Evolutionary conservation across 2,888 invertebrate genomes (phyloP).

Genomic region (Agapostemon virescens): DNA sequence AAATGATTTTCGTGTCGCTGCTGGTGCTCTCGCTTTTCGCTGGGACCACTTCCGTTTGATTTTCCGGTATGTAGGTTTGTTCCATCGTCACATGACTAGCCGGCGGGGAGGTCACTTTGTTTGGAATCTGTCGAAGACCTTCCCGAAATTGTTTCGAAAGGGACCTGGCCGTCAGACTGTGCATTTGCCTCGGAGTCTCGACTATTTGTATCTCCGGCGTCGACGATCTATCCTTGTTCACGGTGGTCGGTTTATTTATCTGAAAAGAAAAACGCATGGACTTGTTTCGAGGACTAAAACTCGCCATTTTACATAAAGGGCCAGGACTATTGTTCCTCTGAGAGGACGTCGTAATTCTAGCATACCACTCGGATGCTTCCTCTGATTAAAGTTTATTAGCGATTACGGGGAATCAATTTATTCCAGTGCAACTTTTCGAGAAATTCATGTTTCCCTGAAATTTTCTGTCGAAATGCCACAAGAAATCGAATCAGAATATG

Average conservation of each 20-base stretch:
- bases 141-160: conserved; percentile 89
- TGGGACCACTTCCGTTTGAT: conserved; percentile 59
- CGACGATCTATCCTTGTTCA: conserved; percentile 70
- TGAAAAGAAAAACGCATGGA: conserved; percentile 18
- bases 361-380: no score
- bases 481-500: no score
- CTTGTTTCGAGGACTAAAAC: neutral
- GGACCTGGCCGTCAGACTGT: conserved; percentile 91
- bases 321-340: no score
- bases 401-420: no score
- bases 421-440: no score
- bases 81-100: conserved; percentile 65
- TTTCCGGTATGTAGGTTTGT: conserved; percentile 54
- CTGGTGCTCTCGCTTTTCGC: conserved; percentile 53
- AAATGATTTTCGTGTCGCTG: conserved; percentile 68
- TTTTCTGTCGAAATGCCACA: no score
- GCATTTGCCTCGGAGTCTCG: conserved; percentile 81
- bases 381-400: no score
- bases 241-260: conserved; percentile 37
- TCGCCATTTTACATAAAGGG: neutral
- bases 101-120: conserved; percentile 67
- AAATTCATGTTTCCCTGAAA: no score
- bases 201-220: conserved; percentile 77
- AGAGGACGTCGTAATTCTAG: no score
- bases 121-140: conserved; percentile 81